A percentile compares a stretch with the other conserved stretches of the same genome.
phyloP scores from a whole-genome alignment of 1,140 invertebrate genomes.

The Phenacoccus solenopsis region DNA sequence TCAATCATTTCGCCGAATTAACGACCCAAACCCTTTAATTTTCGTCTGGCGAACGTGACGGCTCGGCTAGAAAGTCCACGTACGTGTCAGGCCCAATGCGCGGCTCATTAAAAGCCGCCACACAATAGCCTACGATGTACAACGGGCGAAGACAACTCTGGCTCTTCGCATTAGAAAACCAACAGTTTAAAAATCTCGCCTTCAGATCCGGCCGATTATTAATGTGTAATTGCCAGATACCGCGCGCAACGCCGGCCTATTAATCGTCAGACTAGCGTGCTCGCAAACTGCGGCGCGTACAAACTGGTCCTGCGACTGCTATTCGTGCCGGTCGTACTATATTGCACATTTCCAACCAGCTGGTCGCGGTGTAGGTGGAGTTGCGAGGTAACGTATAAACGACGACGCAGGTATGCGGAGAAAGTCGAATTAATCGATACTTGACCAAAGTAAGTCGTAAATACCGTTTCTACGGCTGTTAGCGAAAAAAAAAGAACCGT shows the following conservation, averaged over 20 bases:
- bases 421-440: slow-evolving; percentile 18
- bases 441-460: slow-evolving; percentile 15
- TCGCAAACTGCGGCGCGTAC: background rate
- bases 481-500: no score
- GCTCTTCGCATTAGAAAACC: background rate
- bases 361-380: slow-evolving; percentile 9
- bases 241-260: background rate
- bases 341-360: background rate
- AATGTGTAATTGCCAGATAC: slow-evolving; percentile 9
- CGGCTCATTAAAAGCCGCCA: no score
- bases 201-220: slow-evolving; percentile 13
- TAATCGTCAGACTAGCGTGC: slow-evolving; percentile 1
- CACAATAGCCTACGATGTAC: background rate
- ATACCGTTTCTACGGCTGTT: background rate
- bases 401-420: background rate
- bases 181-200: background rate
- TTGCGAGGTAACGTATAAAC: background rate
- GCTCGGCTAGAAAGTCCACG: background rate
- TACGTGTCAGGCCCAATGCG: background rate
- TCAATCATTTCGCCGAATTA: background rate
- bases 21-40: background rate
- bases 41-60: background rate
- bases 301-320: background rate
- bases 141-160: background rate
- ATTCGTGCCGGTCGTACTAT: background rate